phyloP scores from a whole-genome alignment of 2,113 vertebrate genomes.

The Callochromis pleurospilus region DNA sequence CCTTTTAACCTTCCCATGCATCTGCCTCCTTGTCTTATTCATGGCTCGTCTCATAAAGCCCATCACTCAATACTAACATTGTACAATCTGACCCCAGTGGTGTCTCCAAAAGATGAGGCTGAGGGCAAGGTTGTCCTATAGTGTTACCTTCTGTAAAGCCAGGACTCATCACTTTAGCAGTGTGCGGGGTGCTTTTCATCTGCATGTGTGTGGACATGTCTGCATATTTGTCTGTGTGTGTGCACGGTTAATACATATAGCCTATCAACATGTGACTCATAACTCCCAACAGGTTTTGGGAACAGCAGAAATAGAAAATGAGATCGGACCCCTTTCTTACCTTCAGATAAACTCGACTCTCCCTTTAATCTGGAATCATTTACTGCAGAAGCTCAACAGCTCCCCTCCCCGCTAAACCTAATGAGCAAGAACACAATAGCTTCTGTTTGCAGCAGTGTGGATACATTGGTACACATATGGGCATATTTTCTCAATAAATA shows the following conservation, averaged over 20 bases:
- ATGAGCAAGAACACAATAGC: not conserved
- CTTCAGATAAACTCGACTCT: conserved; percentile 7
- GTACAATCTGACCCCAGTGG: conserved; percentile 76
- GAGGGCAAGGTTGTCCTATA: conserved; percentile 77
- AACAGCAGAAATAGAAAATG: conserved; percentile 63
- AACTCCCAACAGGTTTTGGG: conserved; percentile 13
- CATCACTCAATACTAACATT: conserved; percentile 80
- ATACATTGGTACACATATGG: not conserved
- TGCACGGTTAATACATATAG: not conserved
- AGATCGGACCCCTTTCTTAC: conserved; percentile 46
- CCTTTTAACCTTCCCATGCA: conserved; percentile 18
- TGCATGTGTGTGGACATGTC: not conserved
- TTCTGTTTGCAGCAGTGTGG: not conserved
- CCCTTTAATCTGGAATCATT: conserved; percentile 17
- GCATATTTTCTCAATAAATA: not conserved
- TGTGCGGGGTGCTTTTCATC: conserved; percentile 45
- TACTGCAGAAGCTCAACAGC: not conserved
- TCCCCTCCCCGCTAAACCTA: not conserved
- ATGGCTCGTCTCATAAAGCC: conserved; percentile 83
- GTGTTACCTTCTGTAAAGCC: conserved; percentile 78
- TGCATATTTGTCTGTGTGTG: not conserved
- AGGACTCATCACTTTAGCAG: conserved; percentile 81
- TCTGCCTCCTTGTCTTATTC: conserved; percentile 65
- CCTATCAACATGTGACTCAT: conserved; percentile 50
- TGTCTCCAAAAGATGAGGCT: conserved; percentile 76